Conservation (phyloP, 2,888 invertebrate species). For the Caenorhabditis panamensis region DNA sequence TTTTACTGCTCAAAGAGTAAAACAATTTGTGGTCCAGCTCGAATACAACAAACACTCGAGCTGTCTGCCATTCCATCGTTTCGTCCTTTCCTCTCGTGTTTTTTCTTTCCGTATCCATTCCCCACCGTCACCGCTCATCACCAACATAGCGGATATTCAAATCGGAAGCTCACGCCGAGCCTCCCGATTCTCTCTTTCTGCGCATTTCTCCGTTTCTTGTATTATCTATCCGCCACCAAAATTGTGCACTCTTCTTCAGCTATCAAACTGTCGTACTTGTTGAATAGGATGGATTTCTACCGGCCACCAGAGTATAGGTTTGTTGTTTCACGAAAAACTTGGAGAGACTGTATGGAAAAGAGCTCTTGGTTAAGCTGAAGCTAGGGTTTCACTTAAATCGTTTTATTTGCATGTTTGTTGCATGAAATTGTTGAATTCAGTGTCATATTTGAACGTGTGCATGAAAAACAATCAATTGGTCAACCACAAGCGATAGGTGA, state of each 20-base stretch:
- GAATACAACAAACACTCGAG: constrained; percentile 28
- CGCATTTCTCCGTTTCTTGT: constrained; percentile 24
- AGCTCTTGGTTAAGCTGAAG: too few species aligned
- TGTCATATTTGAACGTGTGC: too few species aligned
- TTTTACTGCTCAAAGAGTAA: constrained; percentile 20
- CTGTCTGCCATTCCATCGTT: constrained; percentile 21
- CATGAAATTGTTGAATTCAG: too few species aligned
- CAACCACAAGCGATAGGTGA: not conserved
- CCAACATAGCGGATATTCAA: constrained; percentile 48
- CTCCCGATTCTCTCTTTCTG: not conserved
- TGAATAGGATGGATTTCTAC: constrained; percentile 64
- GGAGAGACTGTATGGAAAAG: too few species aligned
- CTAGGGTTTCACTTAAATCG: too few species aligned
- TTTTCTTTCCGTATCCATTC: constrained; percentile 19
- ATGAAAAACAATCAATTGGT: too few species aligned
- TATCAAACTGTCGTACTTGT: constrained; percentile 54
- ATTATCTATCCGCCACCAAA: not conserved
- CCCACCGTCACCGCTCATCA: constrained; percentile 37
- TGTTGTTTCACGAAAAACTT: constrained; percentile 11
- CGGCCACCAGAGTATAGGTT: constrained; percentile 64
- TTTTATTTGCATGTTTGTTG: too few species aligned
- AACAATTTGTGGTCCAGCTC: constrained; percentile 16
- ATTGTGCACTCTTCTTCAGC: constrained; percentile 47
- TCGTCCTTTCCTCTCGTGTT: constrained; percentile 6
- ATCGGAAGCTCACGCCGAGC: constrained; percentile 34